Evolutionary conservation across 1,140 invertebrate species (phyloP).

Genomic region (Oryctes rhinoceros): DNA sequence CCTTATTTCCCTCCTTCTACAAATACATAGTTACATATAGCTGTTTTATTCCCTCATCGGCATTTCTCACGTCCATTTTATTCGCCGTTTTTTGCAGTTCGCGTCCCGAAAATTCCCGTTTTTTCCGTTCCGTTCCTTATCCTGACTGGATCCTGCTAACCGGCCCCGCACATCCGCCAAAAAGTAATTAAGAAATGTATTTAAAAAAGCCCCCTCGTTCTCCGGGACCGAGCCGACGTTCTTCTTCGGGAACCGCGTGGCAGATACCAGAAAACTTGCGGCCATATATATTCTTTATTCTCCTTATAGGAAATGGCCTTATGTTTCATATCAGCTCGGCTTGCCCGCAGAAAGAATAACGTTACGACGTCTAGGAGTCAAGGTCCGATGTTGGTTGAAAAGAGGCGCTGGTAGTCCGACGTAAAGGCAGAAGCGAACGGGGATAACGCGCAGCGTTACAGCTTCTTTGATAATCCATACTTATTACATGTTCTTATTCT

Average conservation of each 20-base stretch:
- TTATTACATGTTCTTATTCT: slow-evolving; percentile 60
- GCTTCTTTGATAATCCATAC: slow-evolving; percentile 59
- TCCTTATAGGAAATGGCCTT: slow-evolving; percentile 56
- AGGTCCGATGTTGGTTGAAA: neutral
- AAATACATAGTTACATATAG: neutral
- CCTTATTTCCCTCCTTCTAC: too few species aligned
- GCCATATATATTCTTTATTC: slow-evolving; percentile 57
- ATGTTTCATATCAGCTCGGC: slow-evolving; percentile 49
- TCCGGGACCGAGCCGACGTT: neutral
- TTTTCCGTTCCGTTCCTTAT: neutral
- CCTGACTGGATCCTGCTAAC: neutral
- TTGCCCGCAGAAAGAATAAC: neutral
- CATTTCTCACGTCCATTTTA: neutral
- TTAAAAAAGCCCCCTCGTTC: slow-evolving; percentile 51
- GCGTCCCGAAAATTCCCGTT: neutral
- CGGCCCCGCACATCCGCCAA: slow-evolving; percentile 32
- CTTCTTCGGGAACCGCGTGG: neutral
- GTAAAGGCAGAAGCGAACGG: neutral
- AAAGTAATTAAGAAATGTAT: slow-evolving; percentile 57
- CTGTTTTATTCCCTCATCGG: neutral
- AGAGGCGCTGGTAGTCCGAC: neutral
- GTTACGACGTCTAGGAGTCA: neutral
- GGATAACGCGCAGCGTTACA: neutral
- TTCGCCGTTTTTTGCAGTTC: neutral
- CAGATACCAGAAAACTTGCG: slow-evolving; percentile 54